A percentile compares a stretch with the other conserved stretches of the same genome.
phyloP scores from a whole-genome alignment of 2,113 vertebrate species.

The Xenotilapia longispinis region DNA sequence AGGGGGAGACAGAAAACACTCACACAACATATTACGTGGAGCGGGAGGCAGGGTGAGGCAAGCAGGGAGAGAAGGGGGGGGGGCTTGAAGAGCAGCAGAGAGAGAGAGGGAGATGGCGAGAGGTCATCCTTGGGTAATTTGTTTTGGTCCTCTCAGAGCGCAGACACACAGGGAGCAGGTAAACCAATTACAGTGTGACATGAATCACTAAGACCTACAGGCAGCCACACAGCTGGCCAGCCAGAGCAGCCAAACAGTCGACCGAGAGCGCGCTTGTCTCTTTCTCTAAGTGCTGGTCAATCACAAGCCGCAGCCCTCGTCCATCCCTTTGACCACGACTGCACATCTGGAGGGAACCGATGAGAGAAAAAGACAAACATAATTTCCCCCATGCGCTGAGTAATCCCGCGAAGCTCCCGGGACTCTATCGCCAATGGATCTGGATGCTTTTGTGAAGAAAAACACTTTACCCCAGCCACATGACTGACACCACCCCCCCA shows the following conservation, averaged over 20 bases:
- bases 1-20: background rate
- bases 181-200: conserved; percentile 74
- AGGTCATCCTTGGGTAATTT: conserved; percentile 71
- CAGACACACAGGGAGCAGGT: conserved; percentile 71
- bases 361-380: conserved; percentile 1
- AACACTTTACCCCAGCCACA: background rate
- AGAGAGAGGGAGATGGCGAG: conserved; percentile 47
- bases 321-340: conserved; percentile 11
- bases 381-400: background rate
- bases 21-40: conserved; percentile 37
- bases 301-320: conserved; percentile 17
- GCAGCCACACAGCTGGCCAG: conserved; percentile 40
- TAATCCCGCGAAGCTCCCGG: background rate
- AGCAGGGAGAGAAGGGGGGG: background rate
- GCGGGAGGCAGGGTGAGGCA: conserved; percentile 28
- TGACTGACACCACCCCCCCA: background rate
- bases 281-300: conserved; percentile 41
- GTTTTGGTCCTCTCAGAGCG: conserved; percentile 67
- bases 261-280: background rate
- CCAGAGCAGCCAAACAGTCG: conserved; percentile 9
- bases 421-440: background rate
- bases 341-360: conserved; percentile 25
- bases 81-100: conserved; percentile 25
- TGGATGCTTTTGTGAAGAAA: background rate
- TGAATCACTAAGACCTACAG: conserved; percentile 68